phyloP scores from a whole-genome alignment of 2,888 invertebrate species.

The Ophion ellenae region DNA sequence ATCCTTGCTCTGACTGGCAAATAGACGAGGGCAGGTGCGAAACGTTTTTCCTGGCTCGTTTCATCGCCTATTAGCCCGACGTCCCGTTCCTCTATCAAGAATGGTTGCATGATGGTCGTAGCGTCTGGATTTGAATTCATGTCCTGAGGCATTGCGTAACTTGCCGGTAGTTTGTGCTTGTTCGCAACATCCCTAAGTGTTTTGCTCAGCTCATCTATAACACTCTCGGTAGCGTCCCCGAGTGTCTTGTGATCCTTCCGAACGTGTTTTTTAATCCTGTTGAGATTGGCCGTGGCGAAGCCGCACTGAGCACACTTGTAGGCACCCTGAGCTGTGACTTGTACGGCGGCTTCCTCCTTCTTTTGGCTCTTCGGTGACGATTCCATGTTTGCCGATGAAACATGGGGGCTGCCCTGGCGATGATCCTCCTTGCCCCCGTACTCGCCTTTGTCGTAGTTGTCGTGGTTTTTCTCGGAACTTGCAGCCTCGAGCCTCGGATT shows the following conservation, averaged over 20 bases:
- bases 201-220: conserved; percentile 84
- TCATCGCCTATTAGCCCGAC: conserved; percentile 71
- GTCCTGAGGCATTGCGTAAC: conserved; percentile 88
- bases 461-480: conserved; percentile 71
- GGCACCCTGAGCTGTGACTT: conserved; percentile 81
- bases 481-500: conserved; percentile 66
- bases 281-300: conserved; percentile 80
- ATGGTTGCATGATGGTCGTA: conserved; percentile 96
- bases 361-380: conserved; percentile 85
- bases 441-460: conserved; percentile 75
- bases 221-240: conserved; percentile 81
- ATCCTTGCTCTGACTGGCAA: conserved; percentile 96
- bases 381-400: conserved; percentile 73
- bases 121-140: conserved; percentile 80
- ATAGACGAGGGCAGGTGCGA: conserved; percentile 96
- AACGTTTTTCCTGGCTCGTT: conserved; percentile 84
- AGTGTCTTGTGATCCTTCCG: conserved; percentile 83
- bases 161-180: conserved; percentile 86
- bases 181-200: conserved; percentile 85
- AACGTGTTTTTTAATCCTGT: conserved; percentile 84
- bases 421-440: conserved; percentile 82
- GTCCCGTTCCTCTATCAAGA: conserved; percentile 90
- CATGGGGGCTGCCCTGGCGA: conserved; percentile 78
- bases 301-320: conserved; percentile 82
- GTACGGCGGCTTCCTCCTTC: conserved; percentile 84